Evolutionary conservation across 2,797 vertebrate genomes (phyloP), one percentile per base, ranked within the genome.

Genomic region (Acanthornis magna): DNA sequence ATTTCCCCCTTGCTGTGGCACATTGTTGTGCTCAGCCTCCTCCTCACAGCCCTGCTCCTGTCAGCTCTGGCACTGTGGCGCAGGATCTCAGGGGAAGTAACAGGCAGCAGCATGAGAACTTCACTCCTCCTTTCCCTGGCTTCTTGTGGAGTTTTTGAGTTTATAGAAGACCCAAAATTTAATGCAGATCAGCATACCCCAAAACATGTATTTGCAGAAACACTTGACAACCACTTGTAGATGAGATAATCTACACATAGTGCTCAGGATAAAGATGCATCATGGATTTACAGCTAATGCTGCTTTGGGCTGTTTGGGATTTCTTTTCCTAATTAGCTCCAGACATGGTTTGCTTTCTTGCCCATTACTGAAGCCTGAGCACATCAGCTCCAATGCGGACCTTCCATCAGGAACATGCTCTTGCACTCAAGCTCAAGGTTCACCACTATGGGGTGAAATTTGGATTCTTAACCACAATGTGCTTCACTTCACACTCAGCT

Each of bases 361-460:
- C 48, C 29, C 30, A 25, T 32, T 50, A 17, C 29, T 51, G 63
- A 75, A 42, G 32, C 32, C 36, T 47, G 22, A 63, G 45, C 50
- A 45, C 0, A 0, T 42, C 45, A 17, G 17, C n/a, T 54, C 26
- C 45, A 50, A 45, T 9, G 32, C 0, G 0, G 26, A 50, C 29
- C 36, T 72, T 58, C 45, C 42, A n/a, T 13, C 50, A 55, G 32
- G 23, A 70, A 34, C 32, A 20, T 48, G 42, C 65, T 73, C 91
- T 45, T 60, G 48, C 1, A 2, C 40, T n/a, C n/a, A n/a, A 42
- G 40, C 34, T 85, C 26, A 13, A 38, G 66, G 18, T 8, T 65
- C 36, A 65, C 18, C 42, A 25, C n/a, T 47, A 21, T 6, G 7
- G 71, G 42, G 14, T 43, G 38, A 74, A 73, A 61, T 70, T 1